Base-by-base conservation (phyloP, 2,888 invertebrate genomes). In the Drosophila melanocephala region DNA sequence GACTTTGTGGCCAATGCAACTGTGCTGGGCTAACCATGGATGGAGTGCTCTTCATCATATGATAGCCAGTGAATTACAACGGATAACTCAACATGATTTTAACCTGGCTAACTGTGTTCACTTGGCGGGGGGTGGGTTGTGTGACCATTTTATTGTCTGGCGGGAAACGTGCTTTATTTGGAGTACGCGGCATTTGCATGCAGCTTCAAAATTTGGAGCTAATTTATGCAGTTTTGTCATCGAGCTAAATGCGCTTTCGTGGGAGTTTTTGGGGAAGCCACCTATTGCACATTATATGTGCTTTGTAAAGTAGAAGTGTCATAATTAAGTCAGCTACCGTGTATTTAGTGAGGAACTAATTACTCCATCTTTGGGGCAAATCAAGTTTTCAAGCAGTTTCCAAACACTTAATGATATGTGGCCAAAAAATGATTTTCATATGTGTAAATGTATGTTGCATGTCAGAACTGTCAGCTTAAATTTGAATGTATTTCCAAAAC, bases 101-200 rank as follows among this genome's bases (percentile, higher is more conserved):
- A 50, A 68, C 73, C 78, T 59, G 61, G 19, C 71, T 57, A 39
- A 32, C 30, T 57, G 64, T 58, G 22, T 42, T 44, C 16, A 44
- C 26, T n/a, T 47, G 5, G 5, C 26, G 33, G 33, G 26, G 19
- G 5, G 53, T 22, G 32, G 2, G 4, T 47, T 26, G 22, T 47
- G 47, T 26, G 26, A 47, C 26, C 22, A 26, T 26, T 26, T 16
- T 22, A 10, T 28, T 67, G 37, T 19, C 26, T 56, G 16, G 22
- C 5, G 22, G 44, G 30, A 82, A 71, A 82, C 87, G 87, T 89
- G 85, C 83, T 63, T 50, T 67, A 87, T 76, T 84, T 84, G 64
- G 67, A 72, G 73, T 82, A 35, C 70, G 44, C 60, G 66, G 85
- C 80, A 85, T 89, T 89, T 89, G 73, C 76, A 78, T 47, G 33